Evolutionary conservation across 2,888 invertebrate species (phyloP).

Genomic region (Mythimna impura): DNA sequence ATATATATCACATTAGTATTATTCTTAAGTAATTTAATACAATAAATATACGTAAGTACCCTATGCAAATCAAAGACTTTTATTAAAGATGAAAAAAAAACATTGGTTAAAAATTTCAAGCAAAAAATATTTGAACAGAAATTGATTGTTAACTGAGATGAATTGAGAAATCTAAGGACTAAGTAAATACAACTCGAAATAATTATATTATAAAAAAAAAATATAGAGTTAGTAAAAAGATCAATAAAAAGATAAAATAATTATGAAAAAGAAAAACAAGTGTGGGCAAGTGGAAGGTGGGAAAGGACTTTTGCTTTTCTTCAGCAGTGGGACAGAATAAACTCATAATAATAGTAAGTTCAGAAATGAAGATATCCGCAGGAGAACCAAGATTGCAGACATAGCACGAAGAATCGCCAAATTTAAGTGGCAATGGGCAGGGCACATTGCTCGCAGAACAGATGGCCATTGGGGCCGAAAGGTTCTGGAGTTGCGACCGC

Average conservation of each 20-base stretch:
- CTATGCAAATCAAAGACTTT: slow-evolving; percentile 27
- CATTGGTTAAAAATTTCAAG: slow-evolving; percentile 6
- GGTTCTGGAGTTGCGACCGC: no score
- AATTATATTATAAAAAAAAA: not conserved
- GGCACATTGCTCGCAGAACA: no score
- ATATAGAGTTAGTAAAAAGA: not conserved
- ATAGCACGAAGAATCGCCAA: no score
- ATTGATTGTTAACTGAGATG: slow-evolving; percentile 27
- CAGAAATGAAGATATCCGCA: no score
- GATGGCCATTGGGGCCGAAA: no score
- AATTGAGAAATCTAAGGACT: slow-evolving; percentile 46
- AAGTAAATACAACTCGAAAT: slow-evolving; percentile 2
- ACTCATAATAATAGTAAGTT: no score
- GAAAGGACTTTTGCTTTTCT: no score
- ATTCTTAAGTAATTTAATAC: slow-evolving; percentile 17
- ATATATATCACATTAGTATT: slow-evolving; percentile 27
- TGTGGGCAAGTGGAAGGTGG: no score
- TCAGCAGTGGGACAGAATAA: no score
- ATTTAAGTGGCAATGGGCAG: no score
- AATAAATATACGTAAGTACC: slow-evolving; percentile 36
- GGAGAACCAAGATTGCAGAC: no score
- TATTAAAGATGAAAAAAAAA: slow-evolving; percentile 6
- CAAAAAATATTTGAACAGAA: slow-evolving; percentile 34
- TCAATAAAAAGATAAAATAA: not conserved
- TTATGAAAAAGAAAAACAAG: not conserved